phyloP scores from a whole-genome alignment of 1,140 invertebrate species.

The Gryllus bimaculatus region DNA sequence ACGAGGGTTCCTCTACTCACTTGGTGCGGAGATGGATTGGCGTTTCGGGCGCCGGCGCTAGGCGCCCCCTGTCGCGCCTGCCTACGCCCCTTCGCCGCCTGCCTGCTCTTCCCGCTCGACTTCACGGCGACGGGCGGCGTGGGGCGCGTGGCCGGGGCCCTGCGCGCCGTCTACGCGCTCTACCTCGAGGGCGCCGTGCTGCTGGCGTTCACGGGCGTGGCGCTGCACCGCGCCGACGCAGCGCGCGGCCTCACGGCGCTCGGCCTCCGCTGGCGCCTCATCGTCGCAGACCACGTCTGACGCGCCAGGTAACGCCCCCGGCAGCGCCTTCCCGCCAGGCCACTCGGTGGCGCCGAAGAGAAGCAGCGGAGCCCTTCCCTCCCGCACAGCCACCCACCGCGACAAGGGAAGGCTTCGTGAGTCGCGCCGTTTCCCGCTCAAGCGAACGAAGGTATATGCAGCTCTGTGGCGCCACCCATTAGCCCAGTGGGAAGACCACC shows the following conservation, averaged over 20 bases:
- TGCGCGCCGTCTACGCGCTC: slow-evolving; percentile 52
- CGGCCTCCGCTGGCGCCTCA: slow-evolving; percentile 42
- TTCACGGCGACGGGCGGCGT: slow-evolving; percentile 58
- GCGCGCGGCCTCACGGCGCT: slow-evolving; percentile 44
- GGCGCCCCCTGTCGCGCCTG: too few relatives aligned
- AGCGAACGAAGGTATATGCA: too few relatives aligned
- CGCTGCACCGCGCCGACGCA: slow-evolving; percentile 46
- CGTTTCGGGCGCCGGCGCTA: slow-evolving; percentile 50
- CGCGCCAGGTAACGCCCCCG: too few relatives aligned
- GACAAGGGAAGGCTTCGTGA: too few relatives aligned
- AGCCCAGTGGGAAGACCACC: too few relatives aligned
- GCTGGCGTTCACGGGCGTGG: slow-evolving; percentile 46
- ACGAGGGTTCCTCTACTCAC: slow-evolving; percentile 43
- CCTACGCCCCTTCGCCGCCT: slow-evolving; percentile 41
- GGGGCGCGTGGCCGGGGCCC: slow-evolving; percentile 43
- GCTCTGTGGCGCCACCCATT: too few relatives aligned
- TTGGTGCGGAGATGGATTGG: slow-evolving; percentile 43
- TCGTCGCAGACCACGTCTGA: too few relatives aligned
- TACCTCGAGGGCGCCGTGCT: slow-evolving; percentile 58
- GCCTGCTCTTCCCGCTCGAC: slow-evolving; percentile 54
- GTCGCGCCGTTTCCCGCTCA: too few relatives aligned
- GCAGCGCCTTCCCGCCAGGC: too few relatives aligned
- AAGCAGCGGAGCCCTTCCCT: too few relatives aligned
- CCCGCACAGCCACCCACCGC: too few relatives aligned
- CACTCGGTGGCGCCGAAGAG: too few relatives aligned